phyloP scores from a whole-genome alignment of 2,113 vertebrate species.

The Oceanodroma tethys region DNA sequence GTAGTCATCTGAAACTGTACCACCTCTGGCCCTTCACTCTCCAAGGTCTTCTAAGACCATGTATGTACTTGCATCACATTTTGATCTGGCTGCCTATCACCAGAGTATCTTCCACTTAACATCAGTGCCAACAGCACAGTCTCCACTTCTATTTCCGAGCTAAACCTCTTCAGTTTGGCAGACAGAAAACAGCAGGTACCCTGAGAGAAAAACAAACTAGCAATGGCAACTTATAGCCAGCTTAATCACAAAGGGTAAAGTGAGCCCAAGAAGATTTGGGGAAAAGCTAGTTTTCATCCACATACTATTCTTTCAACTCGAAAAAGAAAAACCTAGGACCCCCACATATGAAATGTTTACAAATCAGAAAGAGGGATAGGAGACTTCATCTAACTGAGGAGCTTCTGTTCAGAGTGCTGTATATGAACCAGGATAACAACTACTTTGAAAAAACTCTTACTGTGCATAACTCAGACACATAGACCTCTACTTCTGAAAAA shows the following conservation, averaged over 20 bases:
- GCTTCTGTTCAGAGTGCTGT: neutral
- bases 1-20: neutral
- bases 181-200: neutral
- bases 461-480: neutral
- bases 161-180: neutral
- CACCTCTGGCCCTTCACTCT: neutral
- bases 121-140: neutral
- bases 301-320: neutral
- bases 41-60: neutral
- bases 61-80: neutral
- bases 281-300: neutral
- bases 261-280: neutral
- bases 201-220: neutral
- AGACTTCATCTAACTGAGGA: neutral
- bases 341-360: neutral
- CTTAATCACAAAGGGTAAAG: neutral
- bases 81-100: neutral
- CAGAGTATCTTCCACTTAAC: neutral
- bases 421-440: neutral
- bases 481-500: neutral
- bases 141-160: neutral
- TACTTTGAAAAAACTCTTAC: neutral
- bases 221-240: neutral
- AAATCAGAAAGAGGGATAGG: neutral
- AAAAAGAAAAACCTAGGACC: neutral